A percentile compares a stretch with the other conserved stretches of the same genome.
Conservation (phyloP, 2,888 invertebrate genomes). For the Crossocerus cetratus region DNA sequence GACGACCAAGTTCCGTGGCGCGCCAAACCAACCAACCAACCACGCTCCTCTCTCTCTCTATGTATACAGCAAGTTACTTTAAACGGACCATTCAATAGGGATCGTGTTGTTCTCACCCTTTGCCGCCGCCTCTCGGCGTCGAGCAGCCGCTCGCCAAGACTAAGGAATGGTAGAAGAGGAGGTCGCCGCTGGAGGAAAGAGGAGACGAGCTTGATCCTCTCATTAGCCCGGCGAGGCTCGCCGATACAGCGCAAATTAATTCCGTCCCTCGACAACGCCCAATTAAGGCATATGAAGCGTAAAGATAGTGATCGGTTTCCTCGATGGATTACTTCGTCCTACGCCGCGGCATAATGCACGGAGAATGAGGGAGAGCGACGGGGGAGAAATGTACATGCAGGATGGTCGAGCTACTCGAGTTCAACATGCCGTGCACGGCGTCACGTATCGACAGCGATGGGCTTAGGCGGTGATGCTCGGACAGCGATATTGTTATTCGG, state of each 20-base stretch:
- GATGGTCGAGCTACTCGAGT: slow-evolving; percentile 20
- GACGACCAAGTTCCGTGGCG: no score
- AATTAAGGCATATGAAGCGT: slow-evolving; percentile 73
- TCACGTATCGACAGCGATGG: slow-evolving; percentile 39
- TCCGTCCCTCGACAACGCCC: slow-evolving; percentile 68
- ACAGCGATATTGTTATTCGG: slow-evolving; percentile 2
- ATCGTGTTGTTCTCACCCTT: no score
- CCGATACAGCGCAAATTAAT: slow-evolving; percentile 71
- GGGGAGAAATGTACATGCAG: slow-evolving; percentile 20
- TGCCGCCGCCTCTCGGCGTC: no score
- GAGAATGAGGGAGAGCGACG: slow-evolving; percentile 9
- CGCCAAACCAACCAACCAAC: no score
- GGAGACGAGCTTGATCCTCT: slow-evolving; percentile 42
- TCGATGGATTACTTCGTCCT: slow-evolving; percentile 33
- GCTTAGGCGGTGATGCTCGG: slow-evolving; percentile 13
- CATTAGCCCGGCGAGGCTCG: slow-evolving; percentile 52
- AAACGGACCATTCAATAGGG: no score
- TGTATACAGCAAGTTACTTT: no score
- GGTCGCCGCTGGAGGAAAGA: background rate
- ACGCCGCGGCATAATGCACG: slow-evolving; percentile 5
- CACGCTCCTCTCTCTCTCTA: no score
- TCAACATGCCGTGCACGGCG: slow-evolving; percentile 16
- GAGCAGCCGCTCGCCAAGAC: no score
- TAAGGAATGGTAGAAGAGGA: no score
- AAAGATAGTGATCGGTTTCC: slow-evolving; percentile 68